Evolutionary conservation across 2,888 invertebrate genomes (phyloP).

Genomic region (Zele albiditarsus): DNA sequence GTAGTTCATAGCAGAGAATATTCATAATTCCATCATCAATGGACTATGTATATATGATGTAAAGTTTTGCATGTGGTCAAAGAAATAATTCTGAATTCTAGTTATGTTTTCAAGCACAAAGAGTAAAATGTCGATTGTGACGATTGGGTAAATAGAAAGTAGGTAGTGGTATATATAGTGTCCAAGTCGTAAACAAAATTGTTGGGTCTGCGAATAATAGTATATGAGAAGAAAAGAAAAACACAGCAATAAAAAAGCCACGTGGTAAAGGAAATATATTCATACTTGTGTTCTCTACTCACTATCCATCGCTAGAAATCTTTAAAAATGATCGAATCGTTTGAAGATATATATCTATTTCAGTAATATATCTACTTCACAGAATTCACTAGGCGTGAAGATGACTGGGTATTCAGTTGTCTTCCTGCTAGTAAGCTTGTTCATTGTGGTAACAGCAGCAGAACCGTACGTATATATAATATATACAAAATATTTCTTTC

Average conservation of each 20-base stretch:
- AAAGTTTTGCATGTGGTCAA: background rate
- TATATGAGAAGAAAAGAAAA: background rate
- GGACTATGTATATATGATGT: background rate
- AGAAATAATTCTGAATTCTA: background rate
- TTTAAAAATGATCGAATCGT: slow-evolving; percentile 5
- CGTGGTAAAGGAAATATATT: background rate
- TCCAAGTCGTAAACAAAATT: slow-evolving; percentile 24
- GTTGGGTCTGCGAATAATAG: background rate
- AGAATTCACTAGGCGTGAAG: slow-evolving; percentile 43
- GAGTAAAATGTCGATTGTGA: slow-evolving; percentile 28
- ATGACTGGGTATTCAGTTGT: slow-evolving; percentile 49
- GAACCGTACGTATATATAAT: slow-evolving; percentile 56
- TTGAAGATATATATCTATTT: background rate
- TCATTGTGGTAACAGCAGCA: slow-evolving; percentile 51
- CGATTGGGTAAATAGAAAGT: slow-evolving; percentile 40
- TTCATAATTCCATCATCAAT: background rate
- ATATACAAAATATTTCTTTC: background rate
- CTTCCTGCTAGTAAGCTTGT: slow-evolving; percentile 51
- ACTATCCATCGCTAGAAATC: background rate
- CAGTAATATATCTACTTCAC: slow-evolving; percentile 37
- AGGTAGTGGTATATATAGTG: slow-evolving; percentile 10
- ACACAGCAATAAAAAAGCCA: slow-evolving; percentile 3
- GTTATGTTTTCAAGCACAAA: background rate
- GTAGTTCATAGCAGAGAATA: background rate
- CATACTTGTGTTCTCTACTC: background rate